These are phyloP conservation scores for Ahaetulla prasina DNA, from an alignment of 2,113 vertebrate species.

Conservation along the genomic window DNA sequence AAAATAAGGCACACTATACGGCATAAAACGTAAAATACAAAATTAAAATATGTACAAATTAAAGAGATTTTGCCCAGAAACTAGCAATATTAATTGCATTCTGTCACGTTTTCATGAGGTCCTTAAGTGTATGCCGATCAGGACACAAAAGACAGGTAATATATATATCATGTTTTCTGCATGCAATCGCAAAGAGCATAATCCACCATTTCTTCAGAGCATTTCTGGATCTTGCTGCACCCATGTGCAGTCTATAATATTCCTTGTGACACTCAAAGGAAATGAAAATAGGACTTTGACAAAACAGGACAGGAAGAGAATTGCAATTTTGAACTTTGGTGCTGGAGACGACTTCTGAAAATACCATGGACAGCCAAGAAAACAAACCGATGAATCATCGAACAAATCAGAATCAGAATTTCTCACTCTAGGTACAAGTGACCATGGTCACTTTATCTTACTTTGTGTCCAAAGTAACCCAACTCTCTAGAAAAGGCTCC, in stretches of 20 bases:
- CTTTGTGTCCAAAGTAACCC: background rate
- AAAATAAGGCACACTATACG: background rate
- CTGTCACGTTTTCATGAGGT: background rate
- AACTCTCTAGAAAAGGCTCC: background rate
- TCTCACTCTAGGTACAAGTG: background rate
- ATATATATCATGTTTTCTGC: background rate
- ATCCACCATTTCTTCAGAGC: background rate
- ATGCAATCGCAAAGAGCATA: background rate
- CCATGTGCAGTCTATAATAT: background rate
- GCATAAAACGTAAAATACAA: background rate
- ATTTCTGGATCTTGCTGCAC: background rate
- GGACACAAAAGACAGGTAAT: no score
- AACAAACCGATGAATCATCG: background rate
- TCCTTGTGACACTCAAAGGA: background rate
- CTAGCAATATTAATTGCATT: background rate
- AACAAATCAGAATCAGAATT: background rate
- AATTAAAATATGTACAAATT: background rate
- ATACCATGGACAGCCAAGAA: background rate
- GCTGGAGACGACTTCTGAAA: background rate
- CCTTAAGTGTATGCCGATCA: background rate
- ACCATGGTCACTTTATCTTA: background rate
- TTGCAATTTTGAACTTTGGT: background rate
- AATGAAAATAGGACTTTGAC: background rate
- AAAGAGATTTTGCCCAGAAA: background rate
- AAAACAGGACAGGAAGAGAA: background rate